Conservation (phyloP, 2,888 invertebrate species). For the Drosophila helvetica region DNA sequence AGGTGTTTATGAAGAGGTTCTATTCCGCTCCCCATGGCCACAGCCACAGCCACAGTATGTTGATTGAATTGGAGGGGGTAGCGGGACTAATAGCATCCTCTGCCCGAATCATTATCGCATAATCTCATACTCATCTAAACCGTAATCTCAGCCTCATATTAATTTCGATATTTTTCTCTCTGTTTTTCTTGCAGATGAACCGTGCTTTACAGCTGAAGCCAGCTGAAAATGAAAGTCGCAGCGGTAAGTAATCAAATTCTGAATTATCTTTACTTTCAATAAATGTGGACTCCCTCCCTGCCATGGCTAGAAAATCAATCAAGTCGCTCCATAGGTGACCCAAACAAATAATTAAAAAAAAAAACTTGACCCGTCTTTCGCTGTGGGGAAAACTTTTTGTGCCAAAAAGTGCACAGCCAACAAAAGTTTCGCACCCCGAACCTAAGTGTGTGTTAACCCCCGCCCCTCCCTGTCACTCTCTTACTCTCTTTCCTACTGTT, state of each 20-base stretch:
- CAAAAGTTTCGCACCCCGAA: conserved; percentile 63
- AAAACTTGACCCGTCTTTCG: conserved; percentile 67
- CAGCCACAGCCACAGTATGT: conserved; percentile 11
- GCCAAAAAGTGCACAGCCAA: conserved; percentile 62
- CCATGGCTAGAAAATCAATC: conserved; percentile 61
- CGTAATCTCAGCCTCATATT: conserved; percentile 9
- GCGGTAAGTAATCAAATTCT: conserved; percentile 88
- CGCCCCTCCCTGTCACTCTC: conserved; percentile 9
- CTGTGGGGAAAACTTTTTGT: conserved; percentile 48
- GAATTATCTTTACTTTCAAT: conserved; percentile 7
- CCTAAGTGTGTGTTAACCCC: conserved; percentile 45
- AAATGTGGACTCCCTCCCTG: conserved; percentile 2
- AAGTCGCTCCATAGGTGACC: conserved; percentile 58
- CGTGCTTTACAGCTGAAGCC: conserved; percentile 99
- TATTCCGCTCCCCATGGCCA: not conserved
- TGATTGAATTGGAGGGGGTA: conserved; percentile 34
- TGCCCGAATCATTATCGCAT: conserved; percentile 13
- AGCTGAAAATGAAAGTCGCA: conserved; percentile 99
- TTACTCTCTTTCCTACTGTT: not conserved
- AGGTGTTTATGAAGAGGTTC: conserved; percentile 71
- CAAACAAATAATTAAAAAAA: conserved; percentile 66
- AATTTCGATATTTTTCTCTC: conserved; percentile 8
- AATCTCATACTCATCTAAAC: conserved; percentile 15
- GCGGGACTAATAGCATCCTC: conserved; percentile 19
- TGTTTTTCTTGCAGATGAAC: conserved; percentile 94